These are phyloP conservation scores for Podarcis cretensis DNA, from an alignment of 2,113 vertebrate genomes.

Conservation along the genomic window DNA sequence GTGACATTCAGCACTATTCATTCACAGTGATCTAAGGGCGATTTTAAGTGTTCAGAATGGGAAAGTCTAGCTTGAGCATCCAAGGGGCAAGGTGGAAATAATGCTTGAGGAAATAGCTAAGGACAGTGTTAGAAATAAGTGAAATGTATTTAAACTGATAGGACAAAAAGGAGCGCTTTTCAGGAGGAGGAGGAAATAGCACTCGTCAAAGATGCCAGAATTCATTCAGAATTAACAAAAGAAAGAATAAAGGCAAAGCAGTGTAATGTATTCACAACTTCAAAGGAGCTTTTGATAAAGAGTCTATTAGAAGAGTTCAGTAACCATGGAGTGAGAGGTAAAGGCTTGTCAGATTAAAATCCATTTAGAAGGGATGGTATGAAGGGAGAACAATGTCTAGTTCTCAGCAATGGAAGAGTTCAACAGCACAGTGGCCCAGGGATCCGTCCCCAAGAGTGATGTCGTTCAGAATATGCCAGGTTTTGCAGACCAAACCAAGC, in stretches of 20 bases:
- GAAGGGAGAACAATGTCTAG: constrained; percentile 38
- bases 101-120: constrained; percentile 28
- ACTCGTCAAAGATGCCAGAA: constrained; percentile 18
- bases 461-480: constrained; percentile 20
- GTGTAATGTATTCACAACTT: constrained; percentile 64
- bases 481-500: not conserved
- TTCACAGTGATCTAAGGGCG: constrained; percentile 21
- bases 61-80: not conserved
- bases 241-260: constrained; percentile 47
- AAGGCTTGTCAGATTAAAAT: constrained; percentile 56
- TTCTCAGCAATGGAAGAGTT: constrained; percentile 39
- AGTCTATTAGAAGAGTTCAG: constrained; percentile 42
- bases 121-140: constrained; percentile 19
- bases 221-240: constrained; percentile 53
- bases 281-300: constrained; percentile 62
- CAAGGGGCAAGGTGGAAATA: not conserved
- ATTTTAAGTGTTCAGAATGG: constrained; percentile 12
- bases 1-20: constrained; percentile 34
- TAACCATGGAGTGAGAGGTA: constrained; percentile 61
- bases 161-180: constrained; percentile 13
- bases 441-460: not conserved
- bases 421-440: constrained; percentile 21
- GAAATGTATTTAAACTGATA: constrained; percentile 22
- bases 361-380: constrained; percentile 21
- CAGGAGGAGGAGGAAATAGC: constrained; percentile 23